A percentile compares a stretch with the other conserved stretches of the same genome.
These are phyloP conservation scores for Pantala flavescens DNA, from an alignment of 1,140 invertebrate genomes.

Conservation along the genomic window DNA sequence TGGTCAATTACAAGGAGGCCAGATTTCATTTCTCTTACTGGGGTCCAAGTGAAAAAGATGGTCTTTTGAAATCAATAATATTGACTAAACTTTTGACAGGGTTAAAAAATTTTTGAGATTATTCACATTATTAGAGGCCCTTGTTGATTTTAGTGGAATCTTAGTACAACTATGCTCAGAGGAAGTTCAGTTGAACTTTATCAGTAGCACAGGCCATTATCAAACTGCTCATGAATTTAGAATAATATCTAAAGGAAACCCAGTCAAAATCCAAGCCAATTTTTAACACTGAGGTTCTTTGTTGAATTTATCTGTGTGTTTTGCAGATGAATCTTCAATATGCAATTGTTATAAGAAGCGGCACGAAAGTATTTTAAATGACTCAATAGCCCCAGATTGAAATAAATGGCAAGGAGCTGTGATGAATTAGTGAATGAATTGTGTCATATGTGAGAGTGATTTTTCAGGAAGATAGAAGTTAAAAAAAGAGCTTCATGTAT, in stretches of 20 bases:
- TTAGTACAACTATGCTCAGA: slow-evolving; percentile 6
- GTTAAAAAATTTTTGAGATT: neutral
- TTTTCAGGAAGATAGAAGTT: neutral
- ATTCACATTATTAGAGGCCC: slow-evolving; percentile 3
- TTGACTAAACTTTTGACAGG: slow-evolving; percentile 5
- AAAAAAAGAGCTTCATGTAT: neutral
- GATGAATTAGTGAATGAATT: neutral
- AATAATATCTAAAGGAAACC: neutral
- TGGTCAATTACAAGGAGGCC: neutral
- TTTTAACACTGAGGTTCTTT: slow-evolving; percentile 7
- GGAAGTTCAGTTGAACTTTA: neutral
- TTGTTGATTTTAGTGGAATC: neutral
- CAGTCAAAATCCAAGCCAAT: slow-evolving; percentile 5
- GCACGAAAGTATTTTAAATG: slow-evolving; percentile 10
- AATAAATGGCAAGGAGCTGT: neutral
- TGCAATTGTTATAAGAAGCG: slow-evolving; percentile 7
- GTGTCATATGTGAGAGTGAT: neutral
- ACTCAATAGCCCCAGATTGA: neutral
- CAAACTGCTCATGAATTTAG: slow-evolving; percentile 9
- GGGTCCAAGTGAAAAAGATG: slow-evolving; percentile 8
- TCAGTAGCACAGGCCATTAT: slow-evolving; percentile 5
- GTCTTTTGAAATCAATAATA: slow-evolving; percentile 1
- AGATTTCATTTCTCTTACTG: slow-evolving; percentile 3
- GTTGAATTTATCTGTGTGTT: slow-evolving; percentile 10
- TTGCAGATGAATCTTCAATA: slow-evolving; percentile 10